Percentiles rank a stretch among this genome's conserved stretches.
Evolutionary conservation across 1,140 invertebrate genomes (phyloP).

Genomic region (Plectrocnemia conspersa): DNA sequence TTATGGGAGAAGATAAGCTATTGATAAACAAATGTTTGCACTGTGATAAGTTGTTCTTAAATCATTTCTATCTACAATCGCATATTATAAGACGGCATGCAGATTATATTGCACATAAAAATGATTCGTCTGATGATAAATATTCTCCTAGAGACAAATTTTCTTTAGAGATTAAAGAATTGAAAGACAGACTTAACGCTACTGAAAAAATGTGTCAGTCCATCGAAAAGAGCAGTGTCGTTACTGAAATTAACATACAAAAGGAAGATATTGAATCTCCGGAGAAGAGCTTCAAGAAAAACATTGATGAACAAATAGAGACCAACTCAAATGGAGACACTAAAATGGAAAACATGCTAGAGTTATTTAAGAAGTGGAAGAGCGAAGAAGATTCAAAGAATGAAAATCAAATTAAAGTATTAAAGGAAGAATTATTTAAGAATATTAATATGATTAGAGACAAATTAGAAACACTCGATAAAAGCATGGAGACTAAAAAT

Average conservation of each 20-base stretch:
- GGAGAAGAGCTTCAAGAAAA: constrained; percentile 39
- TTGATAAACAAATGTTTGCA: constrained; percentile 48
- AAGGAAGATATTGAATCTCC: constrained; percentile 40
- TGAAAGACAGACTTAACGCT: constrained; percentile 55
- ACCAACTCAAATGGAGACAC: background rate
- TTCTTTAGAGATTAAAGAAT: constrained; percentile 54
- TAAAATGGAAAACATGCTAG: constrained; percentile 34
- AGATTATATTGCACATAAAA: constrained; percentile 24
- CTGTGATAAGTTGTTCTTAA: constrained; percentile 55
- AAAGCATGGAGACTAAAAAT: constrained; percentile 27
- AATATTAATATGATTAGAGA: constrained; percentile 33
- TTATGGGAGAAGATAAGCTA: constrained; percentile 25
- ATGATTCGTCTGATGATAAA: background rate
- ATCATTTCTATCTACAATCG: constrained; percentile 53
- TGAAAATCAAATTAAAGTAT: constrained; percentile 44
- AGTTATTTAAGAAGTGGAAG: constrained; percentile 47
- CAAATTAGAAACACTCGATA: background rate
- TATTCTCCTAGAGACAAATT: constrained; percentile 41
- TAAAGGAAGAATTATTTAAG: constrained; percentile 39
- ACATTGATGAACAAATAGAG: constrained; percentile 18
- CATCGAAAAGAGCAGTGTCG: background rate
- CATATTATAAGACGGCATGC: constrained; percentile 52
- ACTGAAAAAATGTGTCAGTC: constrained; percentile 49
- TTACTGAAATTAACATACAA: constrained; percentile 39
- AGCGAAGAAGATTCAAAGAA: constrained; percentile 47